These are phyloP conservation scores for Pagetopsis macropterus DNA, from an alignment of 2,797 vertebrate species.

Conservation along the genomic window DNA sequence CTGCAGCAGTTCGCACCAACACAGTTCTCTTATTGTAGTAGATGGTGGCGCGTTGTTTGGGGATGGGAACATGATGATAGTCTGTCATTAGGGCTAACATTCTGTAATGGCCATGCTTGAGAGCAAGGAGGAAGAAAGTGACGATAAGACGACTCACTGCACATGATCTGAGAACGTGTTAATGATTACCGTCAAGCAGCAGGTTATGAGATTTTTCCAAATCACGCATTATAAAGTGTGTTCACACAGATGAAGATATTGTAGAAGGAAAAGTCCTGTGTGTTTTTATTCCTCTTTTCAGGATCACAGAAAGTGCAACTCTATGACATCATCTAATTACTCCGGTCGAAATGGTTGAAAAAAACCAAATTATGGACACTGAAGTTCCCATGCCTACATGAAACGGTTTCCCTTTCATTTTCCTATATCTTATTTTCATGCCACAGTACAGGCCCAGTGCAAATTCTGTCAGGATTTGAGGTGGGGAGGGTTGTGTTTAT, in stretches of 20 bases:
- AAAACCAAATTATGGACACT: constrained; percentile 63
- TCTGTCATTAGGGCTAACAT: constrained; percentile 64
- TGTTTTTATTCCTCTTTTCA: constrained; percentile 49
- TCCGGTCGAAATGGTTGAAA: constrained; percentile 48
- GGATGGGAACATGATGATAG: constrained; percentile 58
- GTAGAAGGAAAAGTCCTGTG: not conserved
- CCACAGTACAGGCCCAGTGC: constrained; percentile 51
- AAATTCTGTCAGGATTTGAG: constrained; percentile 65
- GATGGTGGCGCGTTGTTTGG: constrained; percentile 35
- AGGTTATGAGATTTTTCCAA: not conserved
- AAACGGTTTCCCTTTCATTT: constrained; percentile 66
- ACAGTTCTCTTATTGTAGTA: constrained; percentile 61
- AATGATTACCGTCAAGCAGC: not conserved
- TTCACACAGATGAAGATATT: not conserved
- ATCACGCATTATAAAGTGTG: not conserved
- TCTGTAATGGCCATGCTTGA: constrained; percentile 40
- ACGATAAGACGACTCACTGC: constrained; percentile 1
- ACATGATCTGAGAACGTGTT: not conserved
- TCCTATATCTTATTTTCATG: constrained; percentile 72
- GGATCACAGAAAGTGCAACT: constrained; percentile 64
- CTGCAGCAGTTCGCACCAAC: constrained; percentile 47
- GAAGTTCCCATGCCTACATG: constrained; percentile 67
- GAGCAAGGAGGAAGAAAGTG: constrained; percentile 27
- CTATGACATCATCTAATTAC: constrained; percentile 74
- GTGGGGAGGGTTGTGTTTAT: constrained; percentile 66